These are phyloP conservation scores for Cosmopolites sordidus DNA, from an alignment of 2,888 invertebrate species.

Conservation along the genomic window DNA sequence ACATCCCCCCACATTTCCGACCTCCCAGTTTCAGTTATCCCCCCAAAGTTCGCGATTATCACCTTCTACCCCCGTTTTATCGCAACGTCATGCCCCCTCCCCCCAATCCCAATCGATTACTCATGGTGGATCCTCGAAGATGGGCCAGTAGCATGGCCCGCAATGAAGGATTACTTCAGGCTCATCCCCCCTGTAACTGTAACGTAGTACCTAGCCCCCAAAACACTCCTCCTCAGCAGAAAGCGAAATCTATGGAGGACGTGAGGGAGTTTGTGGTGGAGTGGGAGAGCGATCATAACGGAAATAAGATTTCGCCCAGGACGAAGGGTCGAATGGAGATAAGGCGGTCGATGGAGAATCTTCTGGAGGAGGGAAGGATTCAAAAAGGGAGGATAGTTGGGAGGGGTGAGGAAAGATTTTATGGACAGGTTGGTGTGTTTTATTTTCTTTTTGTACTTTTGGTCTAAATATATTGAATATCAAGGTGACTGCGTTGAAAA, in stretches of 20 bases:
- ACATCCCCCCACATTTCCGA: slow-evolving; percentile 52
- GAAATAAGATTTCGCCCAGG: slow-evolving; percentile 55
- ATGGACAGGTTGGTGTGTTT: too few species aligned
- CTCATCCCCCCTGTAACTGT: slow-evolving; percentile 53
- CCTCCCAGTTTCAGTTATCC: slow-evolving; percentile 51
- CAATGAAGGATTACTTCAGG: slow-evolving; percentile 10
- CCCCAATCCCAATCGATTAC: slow-evolving; percentile 43
- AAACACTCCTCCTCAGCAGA: slow-evolving; percentile 24
- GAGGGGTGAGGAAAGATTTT: background rate
- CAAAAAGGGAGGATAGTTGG: slow-evolving; percentile 4
- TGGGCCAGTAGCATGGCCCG: slow-evolving; percentile 29
- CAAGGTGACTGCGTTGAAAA: too few species aligned
- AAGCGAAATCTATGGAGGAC: slow-evolving; percentile 70
- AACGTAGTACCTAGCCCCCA: background rate
- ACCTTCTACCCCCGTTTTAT: slow-evolving; percentile 67
- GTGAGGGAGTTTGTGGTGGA: slow-evolving; percentile 60
- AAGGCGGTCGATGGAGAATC: slow-evolving; percentile 70
- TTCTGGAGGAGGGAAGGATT: slow-evolving; percentile 50
- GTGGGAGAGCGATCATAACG: slow-evolving; percentile 62
- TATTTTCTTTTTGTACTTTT: too few species aligned
- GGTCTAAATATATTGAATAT: too few species aligned
- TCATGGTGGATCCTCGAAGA: slow-evolving; percentile 42
- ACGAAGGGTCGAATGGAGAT: slow-evolving; percentile 29
- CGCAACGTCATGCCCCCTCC: slow-evolving; percentile 62
- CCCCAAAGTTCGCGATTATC: slow-evolving; percentile 54